Percentiles rank a stretch among this genome's conserved stretches.
These are phyloP conservation scores for Leptopilina clavipes DNA, from an alignment of 1,140 invertebrate genomes.

Conservation along the genomic window DNA sequence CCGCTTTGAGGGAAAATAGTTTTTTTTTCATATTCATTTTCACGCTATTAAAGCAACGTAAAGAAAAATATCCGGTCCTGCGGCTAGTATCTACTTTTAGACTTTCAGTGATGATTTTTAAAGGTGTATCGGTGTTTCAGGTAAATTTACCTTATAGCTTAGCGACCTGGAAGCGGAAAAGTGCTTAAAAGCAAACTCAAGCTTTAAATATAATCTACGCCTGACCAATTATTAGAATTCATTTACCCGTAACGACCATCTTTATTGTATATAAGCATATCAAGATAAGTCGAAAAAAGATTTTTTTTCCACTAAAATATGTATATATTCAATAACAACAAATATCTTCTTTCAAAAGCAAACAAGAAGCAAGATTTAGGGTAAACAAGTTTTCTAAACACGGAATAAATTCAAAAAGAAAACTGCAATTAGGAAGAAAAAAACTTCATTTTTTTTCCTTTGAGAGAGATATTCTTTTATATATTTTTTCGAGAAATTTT, in stretches of 20 bases:
- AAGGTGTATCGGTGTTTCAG: conserved; percentile 15
- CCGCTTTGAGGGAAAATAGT: background rate
- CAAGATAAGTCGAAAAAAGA: background rate
- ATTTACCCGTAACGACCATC: conserved; percentile 4
- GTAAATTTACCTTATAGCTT: conserved; percentile 33
- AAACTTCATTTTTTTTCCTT: too few relatives aligned
- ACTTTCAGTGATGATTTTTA: background rate
- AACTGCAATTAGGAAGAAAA: too few relatives aligned
- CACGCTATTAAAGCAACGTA: background rate
- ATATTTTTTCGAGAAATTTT: too few relatives aligned
- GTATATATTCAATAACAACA: too few relatives aligned
- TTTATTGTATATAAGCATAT: background rate
- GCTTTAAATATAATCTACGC: conserved; percentile 26
- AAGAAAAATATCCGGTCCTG: conserved; percentile 9
- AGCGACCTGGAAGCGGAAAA: conserved; percentile 25
- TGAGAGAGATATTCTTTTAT: too few relatives aligned
- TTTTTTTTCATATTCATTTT: conserved; percentile 6
- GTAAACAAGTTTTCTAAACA: too few relatives aligned
- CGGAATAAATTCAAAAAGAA: too few relatives aligned
- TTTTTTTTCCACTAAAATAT: too few relatives aligned
- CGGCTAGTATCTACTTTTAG: background rate
- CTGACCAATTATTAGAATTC: conserved; percentile 27
- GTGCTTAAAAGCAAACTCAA: conserved; percentile 23
- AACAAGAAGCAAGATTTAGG: too few relatives aligned
- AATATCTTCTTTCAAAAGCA: too few relatives aligned